Evolutionary conservation across 2,888 invertebrate genomes (phyloP).

Genomic region (Panorpa germanica): DNA sequence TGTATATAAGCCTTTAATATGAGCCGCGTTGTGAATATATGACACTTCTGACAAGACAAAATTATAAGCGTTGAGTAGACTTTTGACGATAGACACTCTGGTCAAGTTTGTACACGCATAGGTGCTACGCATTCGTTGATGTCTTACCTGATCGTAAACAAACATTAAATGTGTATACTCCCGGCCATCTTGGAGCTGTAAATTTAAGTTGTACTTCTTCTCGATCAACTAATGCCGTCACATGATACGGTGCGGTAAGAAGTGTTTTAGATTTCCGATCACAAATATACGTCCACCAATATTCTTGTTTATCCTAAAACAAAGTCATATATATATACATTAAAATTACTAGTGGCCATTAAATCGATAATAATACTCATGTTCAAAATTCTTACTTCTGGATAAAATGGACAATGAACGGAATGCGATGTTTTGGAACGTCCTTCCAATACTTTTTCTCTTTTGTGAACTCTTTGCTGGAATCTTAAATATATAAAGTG

Average conservation of each 20-base stretch:
- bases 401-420: constrained; percentile 95
- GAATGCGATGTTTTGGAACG: constrained; percentile 85
- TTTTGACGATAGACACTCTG: no score
- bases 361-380: neutral
- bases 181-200: constrained; percentile 88
- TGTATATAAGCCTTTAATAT: no score
- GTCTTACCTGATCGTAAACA: constrained; percentile 60
- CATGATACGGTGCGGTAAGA: constrained; percentile 81
- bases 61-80: no score
- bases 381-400: constrained; percentile 37
- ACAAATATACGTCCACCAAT: constrained; percentile 98
- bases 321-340: constrained; percentile 6
- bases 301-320: constrained; percentile 75
- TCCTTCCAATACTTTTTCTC: constrained; percentile 82
- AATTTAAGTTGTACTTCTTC: constrained; percentile 93
- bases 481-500: constrained; percentile 25
- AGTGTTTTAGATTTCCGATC: constrained; percentile 85
- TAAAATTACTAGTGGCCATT: neutral
- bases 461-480: constrained; percentile 70
- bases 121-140: no score
- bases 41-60: no score
- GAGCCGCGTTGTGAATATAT: no score
- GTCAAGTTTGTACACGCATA: no score
- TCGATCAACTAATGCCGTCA: constrained; percentile 75
- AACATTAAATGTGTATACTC: constrained; percentile 81